Evolutionary conservation across 2,888 invertebrate genomes (phyloP).

Genomic region (Toxonevra muliebris): DNA sequence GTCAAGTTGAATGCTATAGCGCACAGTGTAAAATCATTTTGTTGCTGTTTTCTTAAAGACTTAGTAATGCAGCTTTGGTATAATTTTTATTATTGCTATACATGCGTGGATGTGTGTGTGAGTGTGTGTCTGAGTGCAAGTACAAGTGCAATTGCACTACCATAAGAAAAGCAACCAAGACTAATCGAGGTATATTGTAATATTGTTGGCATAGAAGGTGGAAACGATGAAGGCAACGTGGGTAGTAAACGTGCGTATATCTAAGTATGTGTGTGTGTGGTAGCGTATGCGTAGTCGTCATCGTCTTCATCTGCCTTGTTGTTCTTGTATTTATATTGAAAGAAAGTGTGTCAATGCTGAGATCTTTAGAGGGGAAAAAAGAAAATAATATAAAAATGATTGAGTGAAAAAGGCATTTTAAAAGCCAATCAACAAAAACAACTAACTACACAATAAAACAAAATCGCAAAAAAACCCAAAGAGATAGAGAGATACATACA

Average conservation of each 20-base stretch:
- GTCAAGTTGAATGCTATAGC: no score
- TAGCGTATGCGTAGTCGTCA: not conserved
- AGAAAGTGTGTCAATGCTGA: no score
- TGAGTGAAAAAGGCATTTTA: not conserved
- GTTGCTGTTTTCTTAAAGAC: no score
- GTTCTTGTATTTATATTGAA: not conserved
- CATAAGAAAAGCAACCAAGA: no score
- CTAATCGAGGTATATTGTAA: no score
- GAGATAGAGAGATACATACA: slow-evolving; percentile 37
- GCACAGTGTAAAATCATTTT: no score
- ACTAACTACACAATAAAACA: not conserved
- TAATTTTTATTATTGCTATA: no score
- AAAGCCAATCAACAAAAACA: no score
- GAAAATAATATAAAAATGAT: slow-evolving; percentile 3
- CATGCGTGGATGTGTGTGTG: no score
- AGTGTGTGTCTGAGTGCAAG: no score
- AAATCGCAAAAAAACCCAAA: slow-evolving; percentile 19
- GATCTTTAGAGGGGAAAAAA: not conserved
- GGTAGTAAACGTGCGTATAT: not conserved
- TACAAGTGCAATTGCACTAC: no score
- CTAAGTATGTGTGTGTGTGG: not conserved
- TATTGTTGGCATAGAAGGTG: not conserved
- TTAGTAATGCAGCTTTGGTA: no score
- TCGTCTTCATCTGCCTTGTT: not conserved
- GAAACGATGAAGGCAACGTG: slow-evolving; percentile 20